Base-by-base conservation (phyloP, 1,140 invertebrate genomes). In the Spodoptera litura region DNA sequence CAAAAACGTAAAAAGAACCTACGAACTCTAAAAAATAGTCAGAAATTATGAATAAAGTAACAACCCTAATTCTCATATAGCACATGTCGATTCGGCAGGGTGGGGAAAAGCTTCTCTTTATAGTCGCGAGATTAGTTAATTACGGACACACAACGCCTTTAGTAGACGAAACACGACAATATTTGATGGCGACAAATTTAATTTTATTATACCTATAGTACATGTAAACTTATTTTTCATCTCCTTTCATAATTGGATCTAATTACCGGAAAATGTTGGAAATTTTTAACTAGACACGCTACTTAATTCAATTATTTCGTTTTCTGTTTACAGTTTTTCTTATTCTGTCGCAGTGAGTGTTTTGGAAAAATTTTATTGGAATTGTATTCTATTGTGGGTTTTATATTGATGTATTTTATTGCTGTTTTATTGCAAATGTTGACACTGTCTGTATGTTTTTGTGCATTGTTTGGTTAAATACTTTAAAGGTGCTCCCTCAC, bases 41-140 rank as follows among this genome's bases (percentile, higher is more conserved):
- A 20, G 20, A 20, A 20, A 20, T 20, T 20, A 20, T 20, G 20
- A 20, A 20, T 20, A 20, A 31, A 35, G 11, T 51, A n/a, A 20
- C 71, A 73, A 4, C 71, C 71, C 71, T 73, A 49, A 20, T 15
- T n/a, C 2, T 64, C 61, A 4, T 64, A 35, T n/a, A 4, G 3
- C 55, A 73, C 35, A 58, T 59, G 55, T 49, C 56, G 56, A 59
- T 61, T 20, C 52, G 31, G 10, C 10, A 58, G 38, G 35, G 71
- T 35, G 71, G 56, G 55, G 9, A 49, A 44, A 61, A 73, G 38
- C n/a, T 73, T 27, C 38, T 61, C 55, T 59, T 59, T 58, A 73
- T 73, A 38, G 58, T 13, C 56, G 71, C 44, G 8, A 56, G 55
- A 73, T 73, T 73, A 73, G 38, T 59, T 73, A 73, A 73, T 73